Conservation (phyloP, 2,888 invertebrate genomes). For the Drosophila anomalata region DNA sequence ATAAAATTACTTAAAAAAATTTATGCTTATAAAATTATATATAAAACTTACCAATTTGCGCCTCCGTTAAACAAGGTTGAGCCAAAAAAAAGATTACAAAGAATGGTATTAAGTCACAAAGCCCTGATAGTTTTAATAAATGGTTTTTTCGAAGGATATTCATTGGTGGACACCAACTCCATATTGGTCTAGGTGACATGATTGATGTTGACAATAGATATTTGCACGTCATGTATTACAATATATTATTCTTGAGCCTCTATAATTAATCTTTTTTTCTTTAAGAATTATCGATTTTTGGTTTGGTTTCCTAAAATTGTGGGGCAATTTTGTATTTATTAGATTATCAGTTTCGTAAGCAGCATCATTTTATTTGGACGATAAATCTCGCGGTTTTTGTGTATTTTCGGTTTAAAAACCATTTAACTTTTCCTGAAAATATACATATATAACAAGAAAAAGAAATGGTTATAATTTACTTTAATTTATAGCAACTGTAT, state of each 20-base stretch:
- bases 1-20: not conserved
- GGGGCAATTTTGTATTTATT: not conserved
- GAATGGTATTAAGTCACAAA: not conserved
- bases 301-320: not conserved
- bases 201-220: not conserved
- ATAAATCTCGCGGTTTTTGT: not conserved
- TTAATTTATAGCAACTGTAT: too few relatives aligned
- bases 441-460: not conserved
- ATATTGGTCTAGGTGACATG: not conserved
- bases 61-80: not conserved
- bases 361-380: not conserved
- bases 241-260: too few relatives aligned
- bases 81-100: not conserved
- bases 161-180: not conserved
- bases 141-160: not conserved
- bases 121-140: not conserved
- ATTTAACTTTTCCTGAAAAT: not conserved
- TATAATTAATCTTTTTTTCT: too few relatives aligned
- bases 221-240: not conserved
- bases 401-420: not conserved
- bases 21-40: not conserved
- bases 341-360: not conserved
- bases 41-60: not conserved
- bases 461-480: not conserved
- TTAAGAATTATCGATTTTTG: too few relatives aligned